Base-by-base conservation (phyloP, 2,888 invertebrate genomes). In the Sesia bembeciformis region DNA sequence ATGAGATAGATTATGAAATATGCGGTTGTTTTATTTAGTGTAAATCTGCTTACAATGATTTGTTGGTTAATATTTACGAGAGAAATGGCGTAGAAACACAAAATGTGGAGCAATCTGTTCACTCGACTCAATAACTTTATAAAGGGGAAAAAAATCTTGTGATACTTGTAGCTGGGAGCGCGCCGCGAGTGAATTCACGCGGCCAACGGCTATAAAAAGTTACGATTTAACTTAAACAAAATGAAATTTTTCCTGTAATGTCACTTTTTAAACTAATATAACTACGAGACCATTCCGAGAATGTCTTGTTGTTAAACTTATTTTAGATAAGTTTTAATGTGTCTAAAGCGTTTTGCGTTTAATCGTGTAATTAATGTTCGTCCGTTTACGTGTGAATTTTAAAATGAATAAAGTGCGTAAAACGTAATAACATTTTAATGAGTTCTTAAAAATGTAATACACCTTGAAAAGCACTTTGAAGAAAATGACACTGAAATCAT, bases 221-320 rank as follows among this genome's bases (percentile, higher is more conserved):
- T 69, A 75, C 71, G 74, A 70, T 72, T 70, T 66, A 74, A 79
- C 69, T 77, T 74, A 68, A 77, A 76, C 70, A 72, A 76, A 76
- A 73, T 72, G 39, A 39, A 50, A 74, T 76, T 76, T 73, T 68
- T 70, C 70, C 66, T 68, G 71, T 79, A 76, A 79, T 70, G 72
- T 69, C 67, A 72, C 71, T 74, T 78, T 63, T 70, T 60, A 60
- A 67, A 69, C 65, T 72, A 73, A 76, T 72, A 68, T 72, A 68
- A 57, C 58, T 60, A 50, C 49, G 54, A 53, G 38, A 52, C 46
- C 57, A 53, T 58, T 58, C 54, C 52, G 55, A 54, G 57, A 63
- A 60, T 58, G 67, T 70, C 69, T 69, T 65, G 67, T 65, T 67
- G 59, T 54, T 57, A 41, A 54, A 62, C 62, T 70, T 66, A 73